Evolutionary conservation across 2,888 invertebrate species (phyloP), one percentile per base, ranked within the genome.

Genomic region (Gasteruption jaculator): DNA sequence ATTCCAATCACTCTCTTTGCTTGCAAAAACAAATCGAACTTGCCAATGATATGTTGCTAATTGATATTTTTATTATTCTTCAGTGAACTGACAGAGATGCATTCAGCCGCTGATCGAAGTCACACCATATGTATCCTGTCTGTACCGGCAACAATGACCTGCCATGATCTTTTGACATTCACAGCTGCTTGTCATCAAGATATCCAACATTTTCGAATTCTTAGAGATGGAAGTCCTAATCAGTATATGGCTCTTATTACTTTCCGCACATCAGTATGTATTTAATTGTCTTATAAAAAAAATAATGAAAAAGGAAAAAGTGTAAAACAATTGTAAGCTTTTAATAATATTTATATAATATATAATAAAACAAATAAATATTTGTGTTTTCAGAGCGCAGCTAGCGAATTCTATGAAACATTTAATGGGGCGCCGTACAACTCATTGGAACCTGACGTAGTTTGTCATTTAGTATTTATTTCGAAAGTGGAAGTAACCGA

Each of bases 221-320:
- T 99, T 32, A 77, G 94, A 15, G 89, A 90, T 68, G 91, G 91
- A 39, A 82, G 83, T 14, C 93, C 95, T 0, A 96, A 97, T 72
- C 94, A 95, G 67, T 99, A 96, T 65, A 97, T 99, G 96, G 91
- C 93, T 29, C 74, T 99, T 16, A 75, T 99, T 24, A 94, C 91
- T 76, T 95, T 64, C 29, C 59, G 61, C 20, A 60, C 63, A 40
- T 56, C 61, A 11, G 69, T 63, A 55, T 53, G 54, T 52, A 22
- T 38, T 35, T 35, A 5, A 22, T 45, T n/a, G 12, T 11, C n/a
- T 21, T 20, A 25, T n/a, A 43, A 21, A 18, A 36, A 11, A 29
- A 4, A 42, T 26, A n/a, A 40, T 7, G 20, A 24, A 30, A 12
- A 18, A n/a, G n/a, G n/a, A n/a, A n/a, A n/a, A n/a, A n/a, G n/a